Percentiles rank a stretch among this genome's conserved stretches.
Conservation (phyloP, 2,888 invertebrate species). For the Agriopis marginaria region DNA sequence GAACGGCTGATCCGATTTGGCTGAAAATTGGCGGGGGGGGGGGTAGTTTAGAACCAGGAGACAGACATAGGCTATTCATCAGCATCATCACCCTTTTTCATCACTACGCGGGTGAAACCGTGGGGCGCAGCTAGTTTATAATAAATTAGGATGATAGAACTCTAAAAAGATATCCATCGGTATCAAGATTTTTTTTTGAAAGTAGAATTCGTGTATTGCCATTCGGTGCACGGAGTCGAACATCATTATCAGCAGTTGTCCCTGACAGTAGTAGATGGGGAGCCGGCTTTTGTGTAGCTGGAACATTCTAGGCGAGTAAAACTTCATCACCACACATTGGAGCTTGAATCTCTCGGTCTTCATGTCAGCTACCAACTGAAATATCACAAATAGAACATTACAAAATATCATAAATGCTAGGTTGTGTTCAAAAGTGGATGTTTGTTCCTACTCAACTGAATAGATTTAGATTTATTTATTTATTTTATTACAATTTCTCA, state of each 20-base stretch:
- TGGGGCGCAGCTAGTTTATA: not conserved
- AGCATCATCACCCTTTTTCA: no score
- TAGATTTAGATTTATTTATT: no score
- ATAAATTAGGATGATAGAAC: slow-evolving; percentile 62
- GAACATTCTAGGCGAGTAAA: slow-evolving; percentile 55
- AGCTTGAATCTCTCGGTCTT: slow-evolving; percentile 49
- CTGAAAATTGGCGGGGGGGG: no score
- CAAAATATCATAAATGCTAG: no score
- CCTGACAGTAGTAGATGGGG: slow-evolving; percentile 73
- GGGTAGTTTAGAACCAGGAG: no score
- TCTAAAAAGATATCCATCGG: slow-evolving; percentile 60
- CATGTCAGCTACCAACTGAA: slow-evolving; percentile 60
- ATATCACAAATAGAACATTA: not conserved
- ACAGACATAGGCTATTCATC: no score
- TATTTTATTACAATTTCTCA: no score
- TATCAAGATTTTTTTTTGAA: slow-evolving; percentile 50
- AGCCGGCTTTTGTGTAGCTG: slow-evolving; percentile 59
- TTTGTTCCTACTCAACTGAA: no score
- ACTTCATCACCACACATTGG: slow-evolving; percentile 65
- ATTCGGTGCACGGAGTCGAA: slow-evolving; percentile 56
- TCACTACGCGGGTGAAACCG: no score
- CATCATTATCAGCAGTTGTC: slow-evolving; percentile 52
- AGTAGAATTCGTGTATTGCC: slow-evolving; percentile 69
- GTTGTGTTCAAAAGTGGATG: no score
- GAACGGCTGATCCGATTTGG: no score